Conservation (phyloP, 92 coral and sea anemone genomes). For the Nematostella vectensis region DNA sequence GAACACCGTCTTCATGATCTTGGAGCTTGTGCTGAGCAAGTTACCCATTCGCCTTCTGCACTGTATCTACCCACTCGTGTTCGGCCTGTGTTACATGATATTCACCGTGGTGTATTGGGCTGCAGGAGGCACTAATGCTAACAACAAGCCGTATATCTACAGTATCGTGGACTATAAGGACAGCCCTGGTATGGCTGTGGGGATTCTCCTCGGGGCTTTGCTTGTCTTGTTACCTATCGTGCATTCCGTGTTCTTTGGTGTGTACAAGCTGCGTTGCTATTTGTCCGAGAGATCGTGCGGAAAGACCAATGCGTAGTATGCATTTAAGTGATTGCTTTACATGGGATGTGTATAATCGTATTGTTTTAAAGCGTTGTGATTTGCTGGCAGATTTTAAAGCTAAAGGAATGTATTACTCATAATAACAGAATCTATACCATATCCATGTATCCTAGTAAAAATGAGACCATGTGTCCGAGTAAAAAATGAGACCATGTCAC, state of each 20-base stretch:
- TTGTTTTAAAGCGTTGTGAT: too few species aligned
- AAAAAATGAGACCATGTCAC: too few species aligned
- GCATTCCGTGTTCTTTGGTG: conserved; percentile 46
- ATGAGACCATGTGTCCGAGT: too few species aligned
- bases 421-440: too few species aligned
- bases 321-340: too few species aligned
- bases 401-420: too few species aligned
- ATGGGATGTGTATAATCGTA: too few species aligned
- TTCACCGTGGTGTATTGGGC: conserved; percentile 79
- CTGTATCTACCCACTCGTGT: conserved; percentile 40
- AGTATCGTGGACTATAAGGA: conserved; percentile 49
- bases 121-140: conserved; percentile 47
- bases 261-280: conserved; percentile 56
- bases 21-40: conserved; percentile 49
- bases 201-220: conserved; percentile 24
- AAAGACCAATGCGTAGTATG: too few species aligned
- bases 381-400: too few species aligned
- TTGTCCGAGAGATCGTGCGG: conserved; percentile 6
- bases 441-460: too few species aligned
- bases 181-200: conserved; percentile 47
- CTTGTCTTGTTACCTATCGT: conserved; percentile 43
- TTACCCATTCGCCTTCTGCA: conserved; percentile 69
- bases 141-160: conserved; percentile 49
- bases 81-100: conserved; percentile 34
- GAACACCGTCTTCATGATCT: conserved; percentile 55